These are phyloP conservation scores for Molothrus aeneus DNA, from an alignment of 2,797 vertebrate species.

Conservation along the genomic window DNA sequence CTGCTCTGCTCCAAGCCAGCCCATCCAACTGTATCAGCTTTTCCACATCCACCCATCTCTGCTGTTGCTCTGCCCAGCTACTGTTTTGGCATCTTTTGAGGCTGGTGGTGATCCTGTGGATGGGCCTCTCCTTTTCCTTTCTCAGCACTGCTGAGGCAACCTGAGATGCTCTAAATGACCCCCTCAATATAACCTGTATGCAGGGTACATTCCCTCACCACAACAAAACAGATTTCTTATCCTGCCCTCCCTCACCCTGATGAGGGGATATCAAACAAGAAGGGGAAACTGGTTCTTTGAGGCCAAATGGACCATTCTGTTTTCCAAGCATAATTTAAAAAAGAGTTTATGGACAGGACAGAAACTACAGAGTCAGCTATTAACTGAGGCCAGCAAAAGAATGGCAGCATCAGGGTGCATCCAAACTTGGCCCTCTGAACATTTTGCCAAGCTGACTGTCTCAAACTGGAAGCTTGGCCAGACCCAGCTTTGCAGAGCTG, in stretches of 20 bases:
- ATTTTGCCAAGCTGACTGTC: not conserved
- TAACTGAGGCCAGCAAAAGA: not conserved
- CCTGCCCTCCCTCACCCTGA: not conserved
- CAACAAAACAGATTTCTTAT: not conserved
- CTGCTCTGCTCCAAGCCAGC: not conserved
- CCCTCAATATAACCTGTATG: not conserved
- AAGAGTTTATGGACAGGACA: not conserved
- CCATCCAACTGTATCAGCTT: not conserved
- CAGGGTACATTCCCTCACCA: not conserved
- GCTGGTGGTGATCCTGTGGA: not conserved
- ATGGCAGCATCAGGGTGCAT: not conserved
- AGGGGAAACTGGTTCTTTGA: not conserved
- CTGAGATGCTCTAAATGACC: not conserved
- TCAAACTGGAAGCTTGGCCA: not conserved
- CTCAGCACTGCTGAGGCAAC: not conserved
- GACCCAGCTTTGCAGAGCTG: not conserved
- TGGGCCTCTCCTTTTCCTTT: not conserved
- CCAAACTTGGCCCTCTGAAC: not conserved
- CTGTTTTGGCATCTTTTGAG: not conserved
- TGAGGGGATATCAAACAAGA: not conserved
- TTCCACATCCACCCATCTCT: not conserved
- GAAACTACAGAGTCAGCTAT: not conserved
- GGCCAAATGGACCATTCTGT: not conserved
- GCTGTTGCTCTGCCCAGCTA: not conserved
- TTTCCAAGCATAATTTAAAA: not conserved